phyloP scores from a whole-genome alignment of 1,140 invertebrate genomes.

The Drosophila malerkotliana region DNA sequence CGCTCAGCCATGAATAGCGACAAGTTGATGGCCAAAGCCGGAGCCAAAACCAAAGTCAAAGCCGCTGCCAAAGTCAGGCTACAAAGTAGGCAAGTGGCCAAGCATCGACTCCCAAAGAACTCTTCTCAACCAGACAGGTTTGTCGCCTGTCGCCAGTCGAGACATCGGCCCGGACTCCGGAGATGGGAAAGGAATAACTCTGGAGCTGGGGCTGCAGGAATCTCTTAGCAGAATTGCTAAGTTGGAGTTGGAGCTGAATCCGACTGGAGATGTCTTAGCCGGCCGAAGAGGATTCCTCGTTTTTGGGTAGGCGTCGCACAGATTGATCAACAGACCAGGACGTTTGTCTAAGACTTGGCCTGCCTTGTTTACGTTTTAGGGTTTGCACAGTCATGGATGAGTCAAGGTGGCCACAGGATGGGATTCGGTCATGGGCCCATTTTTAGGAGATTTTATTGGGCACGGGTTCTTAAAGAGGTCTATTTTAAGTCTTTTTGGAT shows the following conservation, averaged over 20 bases:
- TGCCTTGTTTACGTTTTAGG: conserved; percentile 61
- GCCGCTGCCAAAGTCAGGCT: conserved; percentile 38
- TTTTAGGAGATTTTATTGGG: too few species aligned
- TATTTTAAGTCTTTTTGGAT: too few species aligned
- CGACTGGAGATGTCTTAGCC: conserved; percentile 8
- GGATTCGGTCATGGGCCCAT: neutral
- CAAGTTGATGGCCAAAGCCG: conserved; percentile 66
- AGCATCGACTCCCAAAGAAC: conserved; percentile 44
- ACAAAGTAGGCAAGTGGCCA: conserved; percentile 73
- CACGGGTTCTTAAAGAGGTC: too few species aligned
- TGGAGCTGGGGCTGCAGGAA: conserved; percentile 11
- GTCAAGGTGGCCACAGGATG: conserved; percentile 19
- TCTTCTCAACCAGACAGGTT: conserved; percentile 61
- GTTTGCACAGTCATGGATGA: conserved; percentile 63
- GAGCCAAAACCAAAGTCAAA: conserved; percentile 29
- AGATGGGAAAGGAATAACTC: conserved; percentile 37
- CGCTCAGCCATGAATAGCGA: conserved; percentile 42
- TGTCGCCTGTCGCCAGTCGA: conserved; percentile 49
- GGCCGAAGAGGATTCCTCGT: conserved; percentile 29
- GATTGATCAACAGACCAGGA: conserved; percentile 68
- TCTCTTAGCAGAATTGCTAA: too few species aligned
- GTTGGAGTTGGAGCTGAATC: conserved; percentile 11
- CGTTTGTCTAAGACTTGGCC: conserved; percentile 71
- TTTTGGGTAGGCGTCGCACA: conserved; percentile 76
- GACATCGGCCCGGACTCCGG: conserved; percentile 7